A percentile compares a stretch with the other conserved stretches of the same genome.
These are phyloP conservation scores for Campopleginae sp. DNA, from an alignment of 2,888 invertebrate genomes.

Conservation along the genomic window DNA sequence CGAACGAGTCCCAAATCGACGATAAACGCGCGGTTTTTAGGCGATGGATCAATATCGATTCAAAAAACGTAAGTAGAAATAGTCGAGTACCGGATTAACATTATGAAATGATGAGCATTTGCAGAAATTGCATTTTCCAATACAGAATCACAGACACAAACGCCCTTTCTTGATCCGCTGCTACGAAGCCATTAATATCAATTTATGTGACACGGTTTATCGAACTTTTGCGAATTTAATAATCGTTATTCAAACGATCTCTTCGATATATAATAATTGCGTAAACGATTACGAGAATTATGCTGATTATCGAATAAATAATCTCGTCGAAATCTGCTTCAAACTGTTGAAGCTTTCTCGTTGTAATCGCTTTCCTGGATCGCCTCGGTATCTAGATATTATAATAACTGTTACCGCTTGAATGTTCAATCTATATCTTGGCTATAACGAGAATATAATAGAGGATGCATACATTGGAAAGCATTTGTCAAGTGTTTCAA, in stretches of 20 bases:
- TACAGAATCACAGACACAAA: neutral
- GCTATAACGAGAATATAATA: constrained; percentile 61
- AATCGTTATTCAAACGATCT: neutral
- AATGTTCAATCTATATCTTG: constrained; percentile 25
- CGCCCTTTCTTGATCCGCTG: neutral
- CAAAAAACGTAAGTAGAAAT: neutral
- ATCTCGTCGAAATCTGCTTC: constrained; percentile 15
- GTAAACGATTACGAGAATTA: constrained; percentile 25
- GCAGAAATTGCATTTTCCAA: neutral
- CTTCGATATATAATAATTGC: neutral
- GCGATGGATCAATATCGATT: too few relatives aligned
- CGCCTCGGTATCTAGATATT: neutral
- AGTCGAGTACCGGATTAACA: neutral
- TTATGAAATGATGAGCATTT: neutral
- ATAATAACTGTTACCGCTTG: constrained; percentile 18
- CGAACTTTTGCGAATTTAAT: neutral
- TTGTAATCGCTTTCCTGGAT: constrained; percentile 18
- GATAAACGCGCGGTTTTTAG: too few relatives aligned
- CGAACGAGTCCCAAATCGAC: too few relatives aligned
- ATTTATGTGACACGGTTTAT: neutral
- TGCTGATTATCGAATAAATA: neutral
- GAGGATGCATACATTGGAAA: constrained; percentile 51
- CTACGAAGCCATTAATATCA: neutral
- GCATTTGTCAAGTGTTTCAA: constrained; percentile 57
- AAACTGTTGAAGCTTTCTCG: constrained; percentile 16